Base-by-base conservation (phyloP, 2,888 invertebrate genomes). In the Patella depressa region DNA sequence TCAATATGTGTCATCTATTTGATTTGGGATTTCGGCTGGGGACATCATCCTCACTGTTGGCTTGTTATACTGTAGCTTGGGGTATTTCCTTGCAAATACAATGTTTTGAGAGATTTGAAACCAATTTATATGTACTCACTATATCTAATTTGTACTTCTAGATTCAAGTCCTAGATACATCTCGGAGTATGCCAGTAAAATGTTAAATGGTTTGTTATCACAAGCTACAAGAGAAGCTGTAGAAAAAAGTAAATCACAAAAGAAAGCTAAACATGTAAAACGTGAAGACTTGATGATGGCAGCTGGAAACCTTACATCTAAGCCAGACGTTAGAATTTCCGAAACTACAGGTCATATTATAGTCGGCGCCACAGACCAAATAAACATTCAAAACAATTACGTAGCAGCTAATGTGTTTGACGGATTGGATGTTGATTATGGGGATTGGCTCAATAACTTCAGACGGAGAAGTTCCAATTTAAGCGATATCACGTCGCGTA, bases 391-490 rank as follows among this genome's bases (percentile, higher is more conserved):
- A 24, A 65, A 65, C 24, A 19, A 65, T 65, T 19, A 24, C 19
- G 2, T 65, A 24, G 19, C 65, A 19, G 65, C 65, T 65, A 65
- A 65, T 65, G 24, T 19, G 12, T 65, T 54, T n/a, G 85, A 86
- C 45, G 83, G 86, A 69, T 81, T 87, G 19, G 87, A 87, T 55
- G 85, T 87, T 11, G 85, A 86, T 75, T 87, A 86, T 74, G 79
- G 83, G 2, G 87, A 88, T 29, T 89, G 88, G 86, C 83, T 87
- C 78, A 79, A 83, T 24, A 82, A 86, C 59, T 85, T 88, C 72
- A 82, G 90, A 65, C 83, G 90, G 59, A 78, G 90, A 29, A 90
- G 89, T 78, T 90, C 89, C 7, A 89, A 89, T 80, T 78, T 89
- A 75, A 89, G 89, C 78, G 89, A 90, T 73, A 72, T 88, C n/a